A percentile compares a stretch with the other conserved stretches of the same genome.
phyloP scores from a whole-genome alignment of 2,113 vertebrate species.

The Poicephalus meyeri region DNA sequence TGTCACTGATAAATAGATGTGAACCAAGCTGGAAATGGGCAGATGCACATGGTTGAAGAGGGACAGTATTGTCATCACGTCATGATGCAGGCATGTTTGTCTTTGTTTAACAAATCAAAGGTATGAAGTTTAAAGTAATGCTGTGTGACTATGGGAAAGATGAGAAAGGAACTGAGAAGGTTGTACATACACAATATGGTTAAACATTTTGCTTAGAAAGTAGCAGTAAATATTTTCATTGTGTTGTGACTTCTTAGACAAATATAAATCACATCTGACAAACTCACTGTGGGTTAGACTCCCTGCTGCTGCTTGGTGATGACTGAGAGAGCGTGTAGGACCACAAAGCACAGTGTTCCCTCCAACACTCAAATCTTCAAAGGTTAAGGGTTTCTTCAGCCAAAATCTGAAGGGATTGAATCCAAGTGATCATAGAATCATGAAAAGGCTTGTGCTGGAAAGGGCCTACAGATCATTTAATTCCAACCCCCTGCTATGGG shows the following conservation, averaged over 20 bases:
- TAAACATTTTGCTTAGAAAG: not conserved
- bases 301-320: not conserved
- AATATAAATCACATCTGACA: not conserved
- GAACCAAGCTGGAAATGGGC: not conserved
- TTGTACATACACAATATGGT: too few relatives aligned
- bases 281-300: not conserved
- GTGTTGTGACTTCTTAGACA: not conserved
- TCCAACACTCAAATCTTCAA: not conserved
- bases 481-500: not conserved
- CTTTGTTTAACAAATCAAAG: not conserved
- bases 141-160: not conserved
- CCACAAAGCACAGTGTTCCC: not conserved
- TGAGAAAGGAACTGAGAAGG: not conserved
- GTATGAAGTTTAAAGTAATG: not conserved
- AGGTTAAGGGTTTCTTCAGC: not conserved
- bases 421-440: not conserved
- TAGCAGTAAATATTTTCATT: not conserved
- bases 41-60: not conserved
- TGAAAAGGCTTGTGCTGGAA: not conserved
- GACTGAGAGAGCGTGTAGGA: fast-evolving
- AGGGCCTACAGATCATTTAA: not conserved
- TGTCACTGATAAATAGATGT: not conserved
- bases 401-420: not conserved
- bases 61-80: not conserved
- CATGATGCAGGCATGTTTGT: not conserved